A percentile compares a stretch with the other conserved stretches of the same genome.
These are phyloP conservation scores for Nestor notabilis DNA, from an alignment of 2,113 vertebrate genomes.

Conservation along the genomic window DNA sequence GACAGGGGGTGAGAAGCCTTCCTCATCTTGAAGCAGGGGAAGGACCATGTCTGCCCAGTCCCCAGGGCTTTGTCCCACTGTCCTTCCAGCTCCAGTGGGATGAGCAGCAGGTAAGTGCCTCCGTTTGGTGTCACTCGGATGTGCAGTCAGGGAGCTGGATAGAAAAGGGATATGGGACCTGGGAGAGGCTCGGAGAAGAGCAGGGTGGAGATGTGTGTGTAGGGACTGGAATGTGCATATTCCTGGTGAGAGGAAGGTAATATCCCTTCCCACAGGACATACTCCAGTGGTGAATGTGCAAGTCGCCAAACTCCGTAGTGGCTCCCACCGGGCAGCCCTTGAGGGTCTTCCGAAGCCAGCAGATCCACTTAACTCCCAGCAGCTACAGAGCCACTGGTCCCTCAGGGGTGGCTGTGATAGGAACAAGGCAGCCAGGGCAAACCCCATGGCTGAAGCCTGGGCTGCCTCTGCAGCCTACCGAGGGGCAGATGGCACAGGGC, in stretches of 20 bases:
- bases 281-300: neutral
- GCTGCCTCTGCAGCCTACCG: neutral
- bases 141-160: neutral
- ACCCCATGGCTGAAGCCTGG: neutral
- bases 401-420: neutral
- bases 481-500: neutral
- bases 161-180: neutral
- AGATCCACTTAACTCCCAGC: neutral
- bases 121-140: fast-evolving
- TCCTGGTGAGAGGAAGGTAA: neutral
- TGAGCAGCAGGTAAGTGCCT: slow-evolving; percentile 15
- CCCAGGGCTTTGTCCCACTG: neutral
- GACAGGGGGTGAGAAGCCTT: neutral
- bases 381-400: neutral
- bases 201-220: neutral
- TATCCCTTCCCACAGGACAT: neutral
- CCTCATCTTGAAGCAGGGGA: neutral
- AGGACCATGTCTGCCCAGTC: neutral
- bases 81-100: neutral
- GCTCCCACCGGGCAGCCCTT: neutral
- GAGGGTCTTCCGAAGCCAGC: neutral
- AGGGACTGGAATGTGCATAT: neutral
- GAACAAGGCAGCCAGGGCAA: neutral
- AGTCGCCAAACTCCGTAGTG: neutral
- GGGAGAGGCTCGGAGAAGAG: neutral